Evolutionary conservation across 2,797 vertebrate species (phyloP), one percentile per base, ranked within the genome.

Genomic region (Pseudomugil tenellus): DNA sequence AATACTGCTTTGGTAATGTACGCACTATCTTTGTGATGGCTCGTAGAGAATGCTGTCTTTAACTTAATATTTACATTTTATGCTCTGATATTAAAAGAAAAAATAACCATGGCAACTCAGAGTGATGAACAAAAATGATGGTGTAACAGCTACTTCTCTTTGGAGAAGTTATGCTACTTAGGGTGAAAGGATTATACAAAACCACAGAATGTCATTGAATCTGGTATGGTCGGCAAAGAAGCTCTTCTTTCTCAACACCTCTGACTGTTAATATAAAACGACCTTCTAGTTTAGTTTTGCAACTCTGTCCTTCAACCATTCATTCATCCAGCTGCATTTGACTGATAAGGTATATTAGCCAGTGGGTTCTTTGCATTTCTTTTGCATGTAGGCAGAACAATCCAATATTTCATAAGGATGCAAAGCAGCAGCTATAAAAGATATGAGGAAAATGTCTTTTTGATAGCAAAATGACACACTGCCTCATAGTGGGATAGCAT

Each of bases 301-400:
- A 80, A 83, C 75, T 68, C 58, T 49, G 77, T 79, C 63, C 69
- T 79, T 81, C 67, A 78, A 70, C 66, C 39, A 75, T 84, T 66
- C 23, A 58, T 60, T 70, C 76, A 67, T 60, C 80, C 66, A 84
- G 85, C 91, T 92, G 90, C 82, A 87, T 64, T 64, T 72, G 67
- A 77, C 89, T 89, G 90, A 92, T 93, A 92, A 92, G 77, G 59
- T 86, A 86, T 85, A 91, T 90, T 89, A 90, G 83, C 75, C 59
- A 74, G 46, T 77, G 76, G 80, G 83, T 74, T 86, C 72, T 87
- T 82, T 87, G 81, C 77, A 87, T 85, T 90, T 87, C 81, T 89
- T 77, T 89, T 83, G 83, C 77, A 74, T 87, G 76, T 87, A 74
- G 87, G 77, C 75, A 85, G 86, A 90, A 88, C 89, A 88, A 89